phyloP scores from a whole-genome alignment of 2,888 invertebrate genomes.

The Troilus luridus region DNA sequence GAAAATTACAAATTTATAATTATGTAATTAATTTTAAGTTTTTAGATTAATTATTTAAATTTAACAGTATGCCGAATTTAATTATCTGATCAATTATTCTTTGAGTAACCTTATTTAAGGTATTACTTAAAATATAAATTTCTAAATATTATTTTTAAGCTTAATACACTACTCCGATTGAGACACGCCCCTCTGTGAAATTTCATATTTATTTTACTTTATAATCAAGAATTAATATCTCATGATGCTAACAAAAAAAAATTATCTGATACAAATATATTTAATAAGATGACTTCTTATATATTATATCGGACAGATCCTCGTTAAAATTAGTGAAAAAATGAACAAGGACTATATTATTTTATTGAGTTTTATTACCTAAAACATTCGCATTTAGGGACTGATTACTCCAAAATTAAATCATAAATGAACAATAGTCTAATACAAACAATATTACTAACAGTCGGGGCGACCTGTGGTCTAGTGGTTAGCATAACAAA shows the following conservation, averaged over 20 bases:
- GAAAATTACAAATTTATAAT: background rate
- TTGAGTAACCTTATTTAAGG: background rate
- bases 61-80: too few relatives aligned
- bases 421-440: background rate
- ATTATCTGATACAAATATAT: background rate
- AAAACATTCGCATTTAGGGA: background rate
- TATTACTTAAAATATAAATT: background rate
- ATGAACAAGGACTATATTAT: background rate
- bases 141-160: background rate
- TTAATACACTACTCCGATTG: background rate
- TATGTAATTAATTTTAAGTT: background rate
- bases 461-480: background rate
- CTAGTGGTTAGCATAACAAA: too few relatives aligned
- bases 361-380: background rate
- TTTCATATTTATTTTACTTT: background rate
- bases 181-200: background rate
- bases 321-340: background rate
- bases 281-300: background rate
- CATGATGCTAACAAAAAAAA: background rate
- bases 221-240: background rate
- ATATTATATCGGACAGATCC: background rate
- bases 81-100: background rate
- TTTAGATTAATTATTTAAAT: background rate
- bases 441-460: background rate
- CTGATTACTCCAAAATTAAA: background rate